Evolutionary conservation across 2,113 vertebrate genomes (phyloP).

Genomic region (Corythaixoides concolor): DNA sequence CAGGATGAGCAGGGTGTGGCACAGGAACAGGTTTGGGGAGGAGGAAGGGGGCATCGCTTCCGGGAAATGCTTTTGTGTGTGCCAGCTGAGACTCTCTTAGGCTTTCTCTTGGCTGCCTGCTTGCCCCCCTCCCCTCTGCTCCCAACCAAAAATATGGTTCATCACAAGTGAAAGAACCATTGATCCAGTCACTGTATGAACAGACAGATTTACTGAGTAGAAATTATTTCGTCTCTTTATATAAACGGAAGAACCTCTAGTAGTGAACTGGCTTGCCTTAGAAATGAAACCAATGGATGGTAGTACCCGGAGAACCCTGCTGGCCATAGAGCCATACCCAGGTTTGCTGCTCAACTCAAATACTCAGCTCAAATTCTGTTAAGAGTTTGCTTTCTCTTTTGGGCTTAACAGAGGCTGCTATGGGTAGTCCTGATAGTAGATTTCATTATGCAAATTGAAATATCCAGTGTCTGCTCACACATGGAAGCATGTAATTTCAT

Average conservation of each 20-base stretch:
- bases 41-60: not conserved
- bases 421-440: not conserved
- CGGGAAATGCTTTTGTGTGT: rapidly evolving
- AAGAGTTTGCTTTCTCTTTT: not conserved
- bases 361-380: not conserved
- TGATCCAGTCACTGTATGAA: not conserved
- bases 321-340: rapidly evolving
- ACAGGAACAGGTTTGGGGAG: not conserved
- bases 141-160: not conserved
- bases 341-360: not conserved
- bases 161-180: not conserved
- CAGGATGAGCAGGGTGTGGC: not conserved
- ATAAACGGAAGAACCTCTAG: not conserved
- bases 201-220: not conserved
- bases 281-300: not conserved
- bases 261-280: not conserved
- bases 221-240: not conserved
- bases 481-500: not conserved
- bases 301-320: not conserved
- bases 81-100: not conserved
- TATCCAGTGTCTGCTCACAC: not conserved
- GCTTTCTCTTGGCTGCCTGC: not conserved
- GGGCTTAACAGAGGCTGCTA: not conserved
- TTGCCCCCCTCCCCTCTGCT: not conserved
- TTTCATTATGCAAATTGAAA: not conserved